These are phyloP conservation scores for Macrochelys suwanniensis DNA, from an alignment of 2,797 vertebrate species.

Conservation along the genomic window DNA sequence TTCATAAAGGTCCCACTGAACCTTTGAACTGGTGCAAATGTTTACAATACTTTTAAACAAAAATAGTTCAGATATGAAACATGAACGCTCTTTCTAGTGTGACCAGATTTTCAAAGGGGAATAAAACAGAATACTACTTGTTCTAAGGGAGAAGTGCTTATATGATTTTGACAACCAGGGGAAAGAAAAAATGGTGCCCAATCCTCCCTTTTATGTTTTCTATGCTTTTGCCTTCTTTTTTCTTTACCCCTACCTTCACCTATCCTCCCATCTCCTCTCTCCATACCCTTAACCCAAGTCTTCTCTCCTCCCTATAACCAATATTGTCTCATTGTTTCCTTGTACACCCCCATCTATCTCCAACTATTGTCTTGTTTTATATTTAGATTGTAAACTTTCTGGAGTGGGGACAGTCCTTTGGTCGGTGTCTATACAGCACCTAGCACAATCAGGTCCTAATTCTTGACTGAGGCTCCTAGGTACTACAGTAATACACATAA, in stretches of 20 bases:
- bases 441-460: neutral
- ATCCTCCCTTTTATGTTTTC: neutral
- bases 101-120: neutral
- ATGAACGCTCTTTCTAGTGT: neutral
- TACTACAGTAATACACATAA: neutral
- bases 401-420: neutral
- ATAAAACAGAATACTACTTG: neutral
- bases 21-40: neutral
- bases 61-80: neutral
- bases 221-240: neutral
- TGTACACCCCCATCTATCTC: neutral
- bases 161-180: neutral
- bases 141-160: neutral
- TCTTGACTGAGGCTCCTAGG: neutral
- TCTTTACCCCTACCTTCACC: neutral
- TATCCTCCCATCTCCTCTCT: neutral
- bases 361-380: neutral
- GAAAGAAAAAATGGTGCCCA: neutral
- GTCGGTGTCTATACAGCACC: neutral
- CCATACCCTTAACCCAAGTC: neutral
- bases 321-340: neutral
- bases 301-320: neutral
- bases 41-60: neutral
- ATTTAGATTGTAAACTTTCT: neutral
- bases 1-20: neutral